Percentiles rank a stretch among this genome's conserved stretches.
Evolutionary conservation across 2,888 invertebrate species (phyloP).

Genomic region (Papilio demoleus): DNA sequence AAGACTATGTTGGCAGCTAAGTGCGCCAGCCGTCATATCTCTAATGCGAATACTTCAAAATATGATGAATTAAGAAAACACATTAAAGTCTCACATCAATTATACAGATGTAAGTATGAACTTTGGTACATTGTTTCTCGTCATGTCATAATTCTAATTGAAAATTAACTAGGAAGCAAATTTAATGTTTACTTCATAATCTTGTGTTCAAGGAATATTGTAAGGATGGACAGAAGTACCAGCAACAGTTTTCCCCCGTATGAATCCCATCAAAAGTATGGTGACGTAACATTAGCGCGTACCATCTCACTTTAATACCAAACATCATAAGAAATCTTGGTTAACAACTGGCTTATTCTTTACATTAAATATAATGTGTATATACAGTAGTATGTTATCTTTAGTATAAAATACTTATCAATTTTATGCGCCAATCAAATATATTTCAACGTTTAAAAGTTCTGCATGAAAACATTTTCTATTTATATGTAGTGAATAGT

Average conservation of each 20-base stretch:
- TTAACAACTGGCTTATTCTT: no score
- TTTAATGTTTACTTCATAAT: not conserved
- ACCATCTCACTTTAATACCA: no score
- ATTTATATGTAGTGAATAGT: not conserved
- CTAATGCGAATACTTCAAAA: slow-evolving; percentile 1
- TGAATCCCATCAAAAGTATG: no score
- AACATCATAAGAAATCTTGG: no score
- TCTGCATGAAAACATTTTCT: not conserved
- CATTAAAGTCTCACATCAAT: slow-evolving; percentile 13
- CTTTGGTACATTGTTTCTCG: not conserved
- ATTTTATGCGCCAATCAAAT: not conserved
- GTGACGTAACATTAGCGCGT: no score
- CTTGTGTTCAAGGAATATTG: not conserved
- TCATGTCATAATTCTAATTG: slow-evolving; percentile 10
- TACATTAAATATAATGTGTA: no score
- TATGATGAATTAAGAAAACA: slow-evolving; percentile 12
- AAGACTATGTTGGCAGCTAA: not conserved
- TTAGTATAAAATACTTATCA: not conserved
- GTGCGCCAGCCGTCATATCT: not conserved
- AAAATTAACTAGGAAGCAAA: not conserved
- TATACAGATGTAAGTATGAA: not conserved
- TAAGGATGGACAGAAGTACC: not conserved
- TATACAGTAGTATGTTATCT: no score
- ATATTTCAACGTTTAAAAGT: not conserved
- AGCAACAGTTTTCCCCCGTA: no score